These are phyloP conservation scores for Flexamia atlantica DNA, from an alignment of 2,888 invertebrate species.

Conservation along the genomic window DNA sequence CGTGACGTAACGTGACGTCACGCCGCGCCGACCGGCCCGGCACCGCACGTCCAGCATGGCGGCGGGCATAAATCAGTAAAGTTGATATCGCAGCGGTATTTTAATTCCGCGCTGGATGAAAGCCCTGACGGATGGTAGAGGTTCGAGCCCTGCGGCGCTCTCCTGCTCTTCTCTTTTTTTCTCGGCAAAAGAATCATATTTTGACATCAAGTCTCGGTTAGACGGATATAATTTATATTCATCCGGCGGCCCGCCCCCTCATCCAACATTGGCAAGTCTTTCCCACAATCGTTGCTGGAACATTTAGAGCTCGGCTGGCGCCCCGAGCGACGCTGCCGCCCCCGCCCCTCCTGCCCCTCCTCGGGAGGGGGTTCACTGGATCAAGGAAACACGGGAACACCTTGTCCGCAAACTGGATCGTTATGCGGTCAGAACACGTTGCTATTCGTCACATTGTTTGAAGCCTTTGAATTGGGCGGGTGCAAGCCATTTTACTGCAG, in stretches of 20 bases:
- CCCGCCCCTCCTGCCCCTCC: slow-evolving; percentile 9
- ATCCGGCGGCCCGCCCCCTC: slow-evolving; percentile 57
- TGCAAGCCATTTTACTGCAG: too few species aligned
- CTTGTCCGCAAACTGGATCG: too few species aligned
- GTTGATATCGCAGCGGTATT: slow-evolving; percentile 55
- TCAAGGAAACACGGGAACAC: not conserved
- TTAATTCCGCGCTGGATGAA: slow-evolving; percentile 57
- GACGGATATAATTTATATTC: slow-evolving; percentile 61
- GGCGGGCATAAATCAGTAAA: slow-evolving; percentile 54
- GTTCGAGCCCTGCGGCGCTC: slow-evolving; percentile 41
- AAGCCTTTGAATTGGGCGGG: too few species aligned
- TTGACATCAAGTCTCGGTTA: slow-evolving; percentile 51
- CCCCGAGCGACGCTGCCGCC: not conserved
- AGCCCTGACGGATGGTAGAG: slow-evolving; percentile 50
- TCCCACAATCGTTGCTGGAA: slow-evolving; percentile 55
- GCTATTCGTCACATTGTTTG: too few species aligned
- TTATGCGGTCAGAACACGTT: too few species aligned
- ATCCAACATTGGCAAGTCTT: slow-evolving; percentile 56
- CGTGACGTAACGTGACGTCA: not conserved
- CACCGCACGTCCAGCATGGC: slow-evolving; percentile 40
- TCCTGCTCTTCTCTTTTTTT: slow-evolving; percentile 52
- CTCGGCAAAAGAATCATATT: slow-evolving; percentile 60
- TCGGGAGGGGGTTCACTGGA: not conserved
- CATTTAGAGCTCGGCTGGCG: slow-evolving; percentile 54
- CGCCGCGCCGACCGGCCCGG: not conserved